phyloP scores from a whole-genome alignment of 1,140 invertebrate species.

The Cherax destructor region DNA sequence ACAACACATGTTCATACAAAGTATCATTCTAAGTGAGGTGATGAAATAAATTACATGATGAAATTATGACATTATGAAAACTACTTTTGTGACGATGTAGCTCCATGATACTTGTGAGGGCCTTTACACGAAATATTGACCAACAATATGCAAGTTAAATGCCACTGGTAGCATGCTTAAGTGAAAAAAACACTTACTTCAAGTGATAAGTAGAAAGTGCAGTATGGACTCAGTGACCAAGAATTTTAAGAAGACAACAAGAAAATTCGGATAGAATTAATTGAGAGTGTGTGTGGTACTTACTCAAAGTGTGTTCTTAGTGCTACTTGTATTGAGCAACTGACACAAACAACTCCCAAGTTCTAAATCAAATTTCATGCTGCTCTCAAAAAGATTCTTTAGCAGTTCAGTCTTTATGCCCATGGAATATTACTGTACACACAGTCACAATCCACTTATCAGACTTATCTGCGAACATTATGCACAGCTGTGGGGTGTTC shows the following conservation, averaged over 20 bases:
- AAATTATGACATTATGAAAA: conserved; percentile 36
- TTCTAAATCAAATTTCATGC: conserved; percentile 4
- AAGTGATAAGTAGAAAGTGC: conserved; percentile 54
- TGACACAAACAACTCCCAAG: background rate
- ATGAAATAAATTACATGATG: conserved; percentile 64
- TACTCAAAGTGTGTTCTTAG: conserved; percentile 14
- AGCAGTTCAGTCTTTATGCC: conserved; percentile 34
- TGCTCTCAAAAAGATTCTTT: conserved; percentile 39
- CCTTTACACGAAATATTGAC: conserved; percentile 35
- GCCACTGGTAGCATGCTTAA: conserved; percentile 61
- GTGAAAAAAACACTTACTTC: conserved; percentile 45
- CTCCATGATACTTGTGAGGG: conserved; percentile 49
- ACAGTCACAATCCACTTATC: conserved; percentile 55
- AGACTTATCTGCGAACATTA: conserved; percentile 56
- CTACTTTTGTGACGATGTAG: conserved; percentile 43
- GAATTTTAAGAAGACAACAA: conserved; percentile 34
- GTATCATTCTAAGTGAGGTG: conserved; percentile 51
- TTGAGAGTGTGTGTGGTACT: background rate
- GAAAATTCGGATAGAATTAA: conserved; percentile 3
- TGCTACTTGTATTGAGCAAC: background rate
- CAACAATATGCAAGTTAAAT: conserved; percentile 56
- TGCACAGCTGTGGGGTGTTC: conserved; percentile 44
- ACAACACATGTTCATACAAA: conserved; percentile 55
- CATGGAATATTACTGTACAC: conserved; percentile 58
- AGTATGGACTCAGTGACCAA: conserved; percentile 38